Conservation (phyloP, 1,140 invertebrate species). For the Drosophila paulistorum region DNA sequence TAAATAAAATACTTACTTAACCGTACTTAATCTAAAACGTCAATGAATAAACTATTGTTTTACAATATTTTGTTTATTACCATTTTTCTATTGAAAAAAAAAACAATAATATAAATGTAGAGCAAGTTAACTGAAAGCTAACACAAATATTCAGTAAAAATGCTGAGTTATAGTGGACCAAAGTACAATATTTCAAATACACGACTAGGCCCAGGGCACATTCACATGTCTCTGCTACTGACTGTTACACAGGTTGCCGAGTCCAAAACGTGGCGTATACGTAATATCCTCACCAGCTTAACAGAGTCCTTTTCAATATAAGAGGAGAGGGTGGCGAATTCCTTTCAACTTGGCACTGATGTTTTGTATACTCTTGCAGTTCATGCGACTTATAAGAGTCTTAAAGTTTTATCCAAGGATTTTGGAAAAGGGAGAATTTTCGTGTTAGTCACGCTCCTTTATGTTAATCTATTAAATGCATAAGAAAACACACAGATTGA, state of each 20-base stretch:
- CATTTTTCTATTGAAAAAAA: too few relatives aligned
- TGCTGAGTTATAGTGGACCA: conserved; percentile 66
- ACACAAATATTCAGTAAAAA: conserved; percentile 61
- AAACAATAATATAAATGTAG: conserved; percentile 44
- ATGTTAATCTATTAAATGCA: not conserved
- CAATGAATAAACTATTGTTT: conserved; percentile 33
- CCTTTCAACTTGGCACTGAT: not conserved
- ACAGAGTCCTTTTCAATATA: conserved; percentile 16
- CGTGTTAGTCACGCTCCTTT: too few relatives aligned
- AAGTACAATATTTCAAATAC: conserved; percentile 70
- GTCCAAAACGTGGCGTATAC: conserved; percentile 48
- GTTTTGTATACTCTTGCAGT: not conserved
- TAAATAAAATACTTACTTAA: not conserved
- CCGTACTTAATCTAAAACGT: conserved; percentile 39
- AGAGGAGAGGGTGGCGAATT: conserved; percentile 11
- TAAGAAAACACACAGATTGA: not conserved
- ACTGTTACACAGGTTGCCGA: conserved; percentile 31
- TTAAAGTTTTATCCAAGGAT: too few relatives aligned
- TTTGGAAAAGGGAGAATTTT: too few relatives aligned
- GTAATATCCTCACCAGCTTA: conserved; percentile 27
- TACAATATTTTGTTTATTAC: conserved; percentile 42
- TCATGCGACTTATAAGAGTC: too few relatives aligned
- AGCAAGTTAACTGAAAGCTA: conserved; percentile 38
- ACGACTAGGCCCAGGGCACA: conserved; percentile 29
- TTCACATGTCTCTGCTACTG: conserved; percentile 34